Conservation (phyloP, 1,140 invertebrate genomes). For the Drosophila pectinifera region DNA sequence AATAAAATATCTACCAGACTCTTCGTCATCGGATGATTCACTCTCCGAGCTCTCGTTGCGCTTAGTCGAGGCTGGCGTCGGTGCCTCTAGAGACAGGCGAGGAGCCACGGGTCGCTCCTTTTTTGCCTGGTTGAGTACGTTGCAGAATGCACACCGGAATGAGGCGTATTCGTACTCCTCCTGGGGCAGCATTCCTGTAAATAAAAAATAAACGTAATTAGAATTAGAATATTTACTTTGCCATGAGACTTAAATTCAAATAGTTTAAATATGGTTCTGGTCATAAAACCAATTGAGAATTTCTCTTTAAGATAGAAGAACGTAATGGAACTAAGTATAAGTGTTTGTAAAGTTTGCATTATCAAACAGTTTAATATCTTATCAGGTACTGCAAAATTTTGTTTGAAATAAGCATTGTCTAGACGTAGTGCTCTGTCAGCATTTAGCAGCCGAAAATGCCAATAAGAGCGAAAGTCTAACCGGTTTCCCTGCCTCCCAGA, state of each 20-base stretch:
- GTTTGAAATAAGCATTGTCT: background rate
- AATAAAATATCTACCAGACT: conserved; percentile 35
- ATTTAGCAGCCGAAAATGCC: background rate
- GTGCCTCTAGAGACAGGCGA: conserved; percentile 49
- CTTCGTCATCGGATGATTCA: conserved; percentile 72
- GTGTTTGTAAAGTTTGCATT: background rate
- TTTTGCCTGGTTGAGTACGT: conserved; percentile 91
- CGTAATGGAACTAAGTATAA: background rate
- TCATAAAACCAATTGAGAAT: background rate
- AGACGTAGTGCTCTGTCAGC: background rate
- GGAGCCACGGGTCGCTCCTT: conserved; percentile 93
- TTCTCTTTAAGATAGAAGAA: background rate
- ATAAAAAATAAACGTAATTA: too few species aligned
- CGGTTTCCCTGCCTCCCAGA: conserved; percentile 10
- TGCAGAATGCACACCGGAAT: conserved; percentile 96
- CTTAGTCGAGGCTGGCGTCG: conserved; percentile 28
- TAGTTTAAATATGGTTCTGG: background rate
- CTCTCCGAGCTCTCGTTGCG: conserved; percentile 64
- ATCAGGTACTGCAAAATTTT: background rate
- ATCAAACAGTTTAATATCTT: conserved; percentile 2
- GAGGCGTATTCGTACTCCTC: conserved; percentile 98
- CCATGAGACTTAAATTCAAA: background rate
- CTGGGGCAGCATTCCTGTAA: conserved; percentile 95
- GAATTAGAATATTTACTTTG: background rate
- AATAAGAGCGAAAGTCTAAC: conserved; percentile 11